Conservation (phyloP, 2,113 vertebrate species). For the sheep (Ovis aries) region DNA sequence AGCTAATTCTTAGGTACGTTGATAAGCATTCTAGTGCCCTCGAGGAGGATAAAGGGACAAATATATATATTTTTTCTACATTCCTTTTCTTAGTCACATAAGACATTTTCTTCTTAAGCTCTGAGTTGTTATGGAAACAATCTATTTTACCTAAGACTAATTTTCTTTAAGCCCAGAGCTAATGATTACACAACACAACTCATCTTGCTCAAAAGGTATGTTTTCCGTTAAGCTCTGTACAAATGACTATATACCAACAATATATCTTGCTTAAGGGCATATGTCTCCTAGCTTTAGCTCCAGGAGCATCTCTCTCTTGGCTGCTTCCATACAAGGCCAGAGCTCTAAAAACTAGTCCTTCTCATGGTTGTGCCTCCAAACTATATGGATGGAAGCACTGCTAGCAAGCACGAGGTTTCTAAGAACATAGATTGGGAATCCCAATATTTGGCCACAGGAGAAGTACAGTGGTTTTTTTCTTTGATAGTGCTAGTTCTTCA, state of each 20-base stretch:
- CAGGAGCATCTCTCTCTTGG: neutral
- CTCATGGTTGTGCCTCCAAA: neutral
- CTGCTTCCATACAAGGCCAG: neutral
- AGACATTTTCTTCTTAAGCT: neutral
- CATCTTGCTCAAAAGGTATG: neutral
- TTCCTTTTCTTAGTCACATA: neutral
- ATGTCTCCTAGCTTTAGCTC: neutral
- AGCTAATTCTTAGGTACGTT: neutral
- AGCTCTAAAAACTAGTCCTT: neutral
- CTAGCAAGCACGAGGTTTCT: neutral
- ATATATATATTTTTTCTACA: no score
- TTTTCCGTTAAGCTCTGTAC: neutral
- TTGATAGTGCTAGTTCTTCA: neutral
- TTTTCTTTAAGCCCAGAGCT: neutral
- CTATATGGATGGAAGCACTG: neutral
- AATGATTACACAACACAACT: neutral
- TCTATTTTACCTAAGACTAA: neutral
- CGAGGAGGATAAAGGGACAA: rapidly evolving
- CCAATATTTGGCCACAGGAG: neutral
- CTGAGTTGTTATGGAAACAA: neutral
- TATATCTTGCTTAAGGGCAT: neutral
- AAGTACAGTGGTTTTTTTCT: neutral
- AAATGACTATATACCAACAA: neutral
- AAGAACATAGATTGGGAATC: neutral
- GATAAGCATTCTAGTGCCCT: neutral